Conservation (phyloP, 1,140 invertebrate genomes). For the Telenomus remus region DNA sequence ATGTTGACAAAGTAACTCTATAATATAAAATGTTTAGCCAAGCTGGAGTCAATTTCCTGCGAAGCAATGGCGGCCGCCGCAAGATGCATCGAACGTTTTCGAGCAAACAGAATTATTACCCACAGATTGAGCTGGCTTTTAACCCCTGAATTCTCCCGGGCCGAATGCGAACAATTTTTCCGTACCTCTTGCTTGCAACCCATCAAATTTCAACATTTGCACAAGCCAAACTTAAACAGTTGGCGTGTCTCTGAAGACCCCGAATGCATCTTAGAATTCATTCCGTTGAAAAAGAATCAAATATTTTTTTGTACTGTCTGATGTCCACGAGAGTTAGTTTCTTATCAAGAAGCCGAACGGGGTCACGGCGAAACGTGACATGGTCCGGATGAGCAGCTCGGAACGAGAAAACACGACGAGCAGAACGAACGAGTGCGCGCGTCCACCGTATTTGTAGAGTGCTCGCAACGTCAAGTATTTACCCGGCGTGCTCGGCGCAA, state of each 20-base stretch:
- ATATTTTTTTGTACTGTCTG: neutral
- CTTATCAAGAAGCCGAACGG: conserved; percentile 30
- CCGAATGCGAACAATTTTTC: conserved; percentile 7
- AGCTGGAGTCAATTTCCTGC: conserved; percentile 57
- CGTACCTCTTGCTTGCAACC: neutral
- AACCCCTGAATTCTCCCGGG: conserved; percentile 26
- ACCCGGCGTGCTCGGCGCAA: conserved; percentile 45
- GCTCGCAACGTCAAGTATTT: conserved; percentile 58
- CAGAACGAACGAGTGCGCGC: conserved; percentile 33
- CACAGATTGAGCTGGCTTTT: conserved; percentile 47
- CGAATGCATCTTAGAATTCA: too few relatives aligned
- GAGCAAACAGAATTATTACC: conserved; percentile 54
- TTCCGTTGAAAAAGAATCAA: too few relatives aligned
- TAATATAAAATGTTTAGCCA: conserved; percentile 62
- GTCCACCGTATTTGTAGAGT: conserved; percentile 58
- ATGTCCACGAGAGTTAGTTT: too few relatives aligned
- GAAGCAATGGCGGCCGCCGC: conserved; percentile 30
- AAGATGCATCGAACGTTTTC: conserved; percentile 49
- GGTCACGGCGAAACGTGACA: conserved; percentile 52
- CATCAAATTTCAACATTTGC: too few relatives aligned
- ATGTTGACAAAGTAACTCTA: conserved; percentile 62
- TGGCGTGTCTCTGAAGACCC: too few relatives aligned
- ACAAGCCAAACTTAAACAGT: neutral
- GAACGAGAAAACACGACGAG: conserved; percentile 40
- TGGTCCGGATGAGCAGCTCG: conserved; percentile 33